Conservation (phyloP, 2,113 vertebrate genomes). For the Panthera tigris region DNA sequence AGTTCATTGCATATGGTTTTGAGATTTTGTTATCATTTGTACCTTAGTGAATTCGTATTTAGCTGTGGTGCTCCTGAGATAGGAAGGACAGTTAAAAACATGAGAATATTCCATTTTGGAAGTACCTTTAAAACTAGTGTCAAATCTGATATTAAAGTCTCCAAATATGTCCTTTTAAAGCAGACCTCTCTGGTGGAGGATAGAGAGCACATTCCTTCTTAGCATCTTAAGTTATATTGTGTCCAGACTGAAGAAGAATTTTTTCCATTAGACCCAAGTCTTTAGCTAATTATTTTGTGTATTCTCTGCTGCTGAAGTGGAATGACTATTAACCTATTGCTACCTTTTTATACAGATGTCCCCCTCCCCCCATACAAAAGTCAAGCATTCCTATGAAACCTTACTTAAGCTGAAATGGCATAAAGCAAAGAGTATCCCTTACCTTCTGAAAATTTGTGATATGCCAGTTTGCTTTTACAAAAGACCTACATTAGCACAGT, state of each 20-base stretch:
- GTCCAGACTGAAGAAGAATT: constrained; percentile 2
- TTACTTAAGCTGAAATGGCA: neutral
- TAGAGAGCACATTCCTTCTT: neutral
- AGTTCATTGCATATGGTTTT: neutral
- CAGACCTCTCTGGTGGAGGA: neutral
- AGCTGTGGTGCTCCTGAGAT: neutral
- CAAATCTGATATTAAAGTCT: neutral
- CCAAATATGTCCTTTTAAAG: neutral
- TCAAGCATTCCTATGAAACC: neutral
- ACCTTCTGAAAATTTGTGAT: neutral
- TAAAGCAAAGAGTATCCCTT: neutral
- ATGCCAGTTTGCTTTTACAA: neutral
- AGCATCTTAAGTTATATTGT: neutral
- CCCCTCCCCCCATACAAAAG: neutral
- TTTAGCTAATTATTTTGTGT: constrained; percentile 34
- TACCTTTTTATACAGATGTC: neutral
- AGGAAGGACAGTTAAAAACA: constrained; percentile 38
- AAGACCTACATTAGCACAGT: neutral
- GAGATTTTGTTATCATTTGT: constrained; percentile 35
- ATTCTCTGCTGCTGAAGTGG: constrained; percentile 15
- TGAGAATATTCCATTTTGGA: constrained; percentile 5
- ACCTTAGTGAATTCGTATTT: neutral
- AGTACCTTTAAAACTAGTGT: neutral
- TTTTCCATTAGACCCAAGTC: neutral
- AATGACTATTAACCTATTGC: neutral